Conservation (phyloP, 2,888 invertebrate genomes). For the Anthophora plumipes region DNA sequence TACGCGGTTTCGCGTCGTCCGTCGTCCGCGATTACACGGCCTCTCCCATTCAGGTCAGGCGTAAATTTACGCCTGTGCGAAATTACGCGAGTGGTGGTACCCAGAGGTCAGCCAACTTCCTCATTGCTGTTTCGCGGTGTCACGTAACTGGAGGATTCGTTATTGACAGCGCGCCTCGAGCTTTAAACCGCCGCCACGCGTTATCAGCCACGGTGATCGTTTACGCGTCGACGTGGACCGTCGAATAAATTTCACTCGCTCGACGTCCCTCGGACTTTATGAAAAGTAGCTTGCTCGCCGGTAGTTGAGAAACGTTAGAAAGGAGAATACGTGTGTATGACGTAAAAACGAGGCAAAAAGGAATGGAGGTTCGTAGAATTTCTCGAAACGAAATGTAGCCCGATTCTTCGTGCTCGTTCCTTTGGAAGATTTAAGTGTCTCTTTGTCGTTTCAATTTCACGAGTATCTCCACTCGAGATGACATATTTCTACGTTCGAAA, state of each 20-base stretch:
- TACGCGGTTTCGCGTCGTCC: slow-evolving; percentile 50
- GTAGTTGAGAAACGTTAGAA: not conserved
- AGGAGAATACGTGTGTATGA: not conserved
- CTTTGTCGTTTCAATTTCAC: not conserved
- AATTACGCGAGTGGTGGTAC: slow-evolving; percentile 26
- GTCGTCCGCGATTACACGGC: slow-evolving; percentile 40
- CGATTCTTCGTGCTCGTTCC: slow-evolving; percentile 24
- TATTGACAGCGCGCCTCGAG: slow-evolving; percentile 40
- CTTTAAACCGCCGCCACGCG: slow-evolving; percentile 22
- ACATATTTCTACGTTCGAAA: slow-evolving; percentile 58
- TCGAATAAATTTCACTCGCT: slow-evolving; percentile 38
- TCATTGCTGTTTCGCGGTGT: slow-evolving; percentile 62
- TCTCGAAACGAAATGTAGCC: too few species aligned
- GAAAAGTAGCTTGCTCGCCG: not conserved
- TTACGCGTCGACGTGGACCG: slow-evolving; percentile 30
- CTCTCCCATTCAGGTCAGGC: slow-evolving; percentile 43
- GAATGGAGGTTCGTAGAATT: not conserved
- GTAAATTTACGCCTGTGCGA: slow-evolving; percentile 63
- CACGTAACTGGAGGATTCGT: slow-evolving; percentile 50
- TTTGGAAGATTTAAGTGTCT: not conserved
- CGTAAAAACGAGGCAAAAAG: not conserved
- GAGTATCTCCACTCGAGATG: slow-evolving; percentile 24
- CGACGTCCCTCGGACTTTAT: not conserved
- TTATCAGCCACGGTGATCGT: slow-evolving; percentile 19
- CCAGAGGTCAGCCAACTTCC: slow-evolving; percentile 56